These are phyloP conservation scores for Drosophila burlai DNA, from an alignment of 1,140 invertebrate genomes.

Conservation along the genomic window DNA sequence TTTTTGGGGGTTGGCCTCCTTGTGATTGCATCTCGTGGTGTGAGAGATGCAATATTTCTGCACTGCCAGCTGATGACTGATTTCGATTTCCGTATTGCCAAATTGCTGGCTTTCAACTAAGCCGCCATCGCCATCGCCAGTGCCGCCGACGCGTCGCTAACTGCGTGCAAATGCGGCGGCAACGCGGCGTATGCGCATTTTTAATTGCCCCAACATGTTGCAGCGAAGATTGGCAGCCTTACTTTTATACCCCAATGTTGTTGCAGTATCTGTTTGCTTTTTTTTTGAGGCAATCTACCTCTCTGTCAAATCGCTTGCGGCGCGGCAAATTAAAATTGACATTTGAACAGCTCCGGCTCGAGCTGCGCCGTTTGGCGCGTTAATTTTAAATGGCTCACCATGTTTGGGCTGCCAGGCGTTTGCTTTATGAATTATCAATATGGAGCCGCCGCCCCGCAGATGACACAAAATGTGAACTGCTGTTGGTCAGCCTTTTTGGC, in stretches of 20 bases:
- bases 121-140: slow-evolving; percentile 47
- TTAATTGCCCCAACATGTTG: slow-evolving; percentile 79
- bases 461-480: slow-evolving; percentile 74
- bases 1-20: slow-evolving; percentile 24
- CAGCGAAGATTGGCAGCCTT: slow-evolving; percentile 75
- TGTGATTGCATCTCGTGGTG: slow-evolving; percentile 44
- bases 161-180: slow-evolving; percentile 55
- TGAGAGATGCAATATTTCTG: slow-evolving; percentile 50
- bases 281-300: slow-evolving; percentile 38
- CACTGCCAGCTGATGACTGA: slow-evolving; percentile 57
- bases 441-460: slow-evolving; percentile 66
- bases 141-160: slow-evolving; percentile 46
- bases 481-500: slow-evolving; percentile 32
- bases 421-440: slow-evolving; percentile 82
- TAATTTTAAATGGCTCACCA: slow-evolving; percentile 76
- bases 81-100: slow-evolving; percentile 75
- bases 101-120: slow-evolving; percentile 62
- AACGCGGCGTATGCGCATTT: slow-evolving; percentile 81
- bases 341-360: slow-evolving; percentile 67
- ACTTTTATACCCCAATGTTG: slow-evolving; percentile 16
- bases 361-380: slow-evolving; percentile 57
- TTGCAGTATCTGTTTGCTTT: slow-evolving; percentile 14
- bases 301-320: slow-evolving; percentile 61
- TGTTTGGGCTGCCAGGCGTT: slow-evolving; percentile 62
- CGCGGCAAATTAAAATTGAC: slow-evolving; percentile 79